A percentile compares a stretch with the other conserved stretches of the same genome.
Evolutionary conservation across 2,888 invertebrate genomes (phyloP).

Genomic region (Cancer borealis): DNA sequence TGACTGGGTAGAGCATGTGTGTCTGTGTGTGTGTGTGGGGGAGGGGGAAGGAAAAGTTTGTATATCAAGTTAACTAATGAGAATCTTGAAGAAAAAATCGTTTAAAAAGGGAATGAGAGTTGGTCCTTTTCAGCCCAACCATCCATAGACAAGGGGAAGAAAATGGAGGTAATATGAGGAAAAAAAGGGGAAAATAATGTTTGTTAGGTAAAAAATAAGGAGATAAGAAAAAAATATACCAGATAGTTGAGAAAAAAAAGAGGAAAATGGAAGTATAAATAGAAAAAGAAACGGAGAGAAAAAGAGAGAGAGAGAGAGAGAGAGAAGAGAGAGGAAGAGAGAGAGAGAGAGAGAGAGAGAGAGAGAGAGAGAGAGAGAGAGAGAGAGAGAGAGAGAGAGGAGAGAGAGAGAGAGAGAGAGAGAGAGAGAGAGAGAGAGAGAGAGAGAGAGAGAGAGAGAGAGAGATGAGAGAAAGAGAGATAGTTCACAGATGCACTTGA

Average conservation of each 20-base stretch:
- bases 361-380: constrained; percentile 20
- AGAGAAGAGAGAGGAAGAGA: constrained; percentile 20
- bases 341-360: constrained; percentile 12
- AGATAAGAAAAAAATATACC: background rate
- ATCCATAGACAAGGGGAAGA: no score
- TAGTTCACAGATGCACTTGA: no score
- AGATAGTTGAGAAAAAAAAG: background rate
- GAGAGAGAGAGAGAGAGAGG: no score
- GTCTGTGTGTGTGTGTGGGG: no score
- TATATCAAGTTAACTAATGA: no score
- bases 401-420: no score
- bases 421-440: background rate
- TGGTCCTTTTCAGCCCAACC: no score
- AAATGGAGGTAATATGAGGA: background rate
- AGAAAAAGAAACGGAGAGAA: background rate
- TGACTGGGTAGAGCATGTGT: no score
- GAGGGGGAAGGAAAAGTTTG: no score
- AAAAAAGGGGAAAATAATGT: background rate
- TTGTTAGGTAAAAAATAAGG: background rate
- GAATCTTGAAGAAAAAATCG: no score
- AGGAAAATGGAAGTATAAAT: background rate
- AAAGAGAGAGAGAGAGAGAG: background rate
- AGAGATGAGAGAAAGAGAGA: background rate
- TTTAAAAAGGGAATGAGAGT: no score
- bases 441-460: background rate